Evolutionary conservation across 1,140 invertebrate genomes (phyloP), one percentile per base, ranked within the genome.

Genomic region (Planococcus citri): DNA sequence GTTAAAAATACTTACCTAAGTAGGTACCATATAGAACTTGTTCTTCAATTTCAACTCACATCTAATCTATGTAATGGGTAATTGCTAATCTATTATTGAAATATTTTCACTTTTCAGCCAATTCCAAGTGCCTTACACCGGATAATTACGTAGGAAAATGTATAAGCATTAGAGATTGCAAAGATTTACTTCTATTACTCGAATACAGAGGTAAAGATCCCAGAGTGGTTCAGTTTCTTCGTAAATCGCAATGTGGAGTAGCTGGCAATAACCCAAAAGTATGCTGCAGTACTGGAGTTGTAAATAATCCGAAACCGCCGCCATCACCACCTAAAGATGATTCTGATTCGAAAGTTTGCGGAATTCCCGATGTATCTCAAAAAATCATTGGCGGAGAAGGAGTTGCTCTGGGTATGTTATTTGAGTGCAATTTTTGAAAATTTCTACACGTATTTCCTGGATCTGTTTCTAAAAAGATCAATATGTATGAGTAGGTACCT

Each of bases 191-290:
- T 8, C 61, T 27, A 0, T 41, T 51, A 10, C 25, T 70, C 20
- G 21, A 60, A 21, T 57, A 60, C 57, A 61, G 29, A 27, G 17
- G 29, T 17, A 10, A 29, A n/a, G 24, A 70, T 29, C 41, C 41
- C 2, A 58, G n/a, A 27, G 51, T 33, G 17, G 41, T 60, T 25
- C 17, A 61, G 9, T 51, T 58, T 27, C 20, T 70, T 10, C 41
- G 69, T 2, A 20, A 61, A 21, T 79, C 79, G 3, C 76, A 82
- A 25, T 85, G 84, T 69, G 83, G 83, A 20, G 84, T 80, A 72
- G 77, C 80, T 0, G 81, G 79, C 0, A 74, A 57, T 0, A 71
- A 74, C 33, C 81, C 83, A 0, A 82, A 81, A 77, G 82, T 85
- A n/a, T 83, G 82, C 71, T 83, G 83, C 70, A 64, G 60, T 6